A percentile compares a stretch with the other conserved stretches of the same genome.
phyloP scores from a whole-genome alignment of 2,113 vertebrate species.

The Piprites chloris region DNA sequence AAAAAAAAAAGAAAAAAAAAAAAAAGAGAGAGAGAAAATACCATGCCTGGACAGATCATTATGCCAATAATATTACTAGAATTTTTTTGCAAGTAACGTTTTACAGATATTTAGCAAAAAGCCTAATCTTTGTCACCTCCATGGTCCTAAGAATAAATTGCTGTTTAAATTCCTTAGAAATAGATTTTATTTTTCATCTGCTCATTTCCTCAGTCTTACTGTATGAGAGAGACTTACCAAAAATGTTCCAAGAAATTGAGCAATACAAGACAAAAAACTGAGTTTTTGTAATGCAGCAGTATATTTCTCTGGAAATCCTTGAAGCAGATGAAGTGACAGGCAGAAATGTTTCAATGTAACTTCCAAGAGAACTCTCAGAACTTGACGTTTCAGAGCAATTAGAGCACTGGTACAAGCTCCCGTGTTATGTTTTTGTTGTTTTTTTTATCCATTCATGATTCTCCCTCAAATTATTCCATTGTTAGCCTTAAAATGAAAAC shows the following conservation, averaged over 20 bases:
- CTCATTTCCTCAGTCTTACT: not conserved
- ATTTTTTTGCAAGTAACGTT: not conserved
- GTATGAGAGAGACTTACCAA: not conserved
- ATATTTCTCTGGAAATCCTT: not conserved
- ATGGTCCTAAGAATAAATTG: not conserved
- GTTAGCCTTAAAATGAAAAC: not conserved
- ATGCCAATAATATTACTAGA: not conserved
- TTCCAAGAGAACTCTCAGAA: not conserved
- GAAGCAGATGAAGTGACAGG: not conserved
- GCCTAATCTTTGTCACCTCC: not conserved
- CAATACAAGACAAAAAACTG: not conserved
- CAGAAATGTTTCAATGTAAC: not conserved
- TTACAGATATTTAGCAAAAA: not conserved
- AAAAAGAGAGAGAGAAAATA: not conserved
- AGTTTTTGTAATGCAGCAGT: not conserved
- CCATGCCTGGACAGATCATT: not conserved
- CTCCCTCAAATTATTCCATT: not conserved
- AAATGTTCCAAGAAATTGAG: conserved; percentile 21
- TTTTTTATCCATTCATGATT: not conserved
- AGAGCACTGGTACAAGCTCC: not conserved
- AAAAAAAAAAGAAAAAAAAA: no score
- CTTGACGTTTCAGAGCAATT: not conserved
- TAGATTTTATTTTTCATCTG: not conserved
- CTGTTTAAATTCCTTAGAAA: not conserved
- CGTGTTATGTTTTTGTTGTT: not conserved